Conservation (phyloP, 2,113 vertebrate genomes). For the Triplophysa siluroides region DNA sequence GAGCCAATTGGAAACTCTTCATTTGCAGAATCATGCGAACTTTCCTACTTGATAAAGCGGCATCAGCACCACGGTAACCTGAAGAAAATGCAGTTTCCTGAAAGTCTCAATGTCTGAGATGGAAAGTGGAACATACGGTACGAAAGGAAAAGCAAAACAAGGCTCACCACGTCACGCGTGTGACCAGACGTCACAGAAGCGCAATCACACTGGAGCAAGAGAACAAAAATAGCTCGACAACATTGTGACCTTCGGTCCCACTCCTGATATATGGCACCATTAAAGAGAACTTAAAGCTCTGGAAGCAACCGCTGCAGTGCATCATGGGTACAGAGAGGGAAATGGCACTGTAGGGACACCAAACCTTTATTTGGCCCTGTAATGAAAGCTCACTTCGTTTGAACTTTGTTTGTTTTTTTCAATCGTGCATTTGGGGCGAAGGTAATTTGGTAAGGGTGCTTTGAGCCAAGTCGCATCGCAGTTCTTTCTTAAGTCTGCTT, state of each 20-base stretch:
- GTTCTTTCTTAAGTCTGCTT: neutral
- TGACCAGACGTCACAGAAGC: neutral
- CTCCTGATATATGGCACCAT: conserved; percentile 57
- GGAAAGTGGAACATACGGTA: neutral
- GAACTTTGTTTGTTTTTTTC: neutral
- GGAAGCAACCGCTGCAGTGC: conserved; percentile 52
- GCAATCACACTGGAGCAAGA: neutral
- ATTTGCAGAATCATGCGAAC: neutral
- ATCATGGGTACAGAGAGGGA: conserved; percentile 29
- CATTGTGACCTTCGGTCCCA: conserved; percentile 15
- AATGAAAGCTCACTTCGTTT: neutral
- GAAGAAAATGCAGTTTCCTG: conserved; percentile 26
- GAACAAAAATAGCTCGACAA: conserved; percentile 12
- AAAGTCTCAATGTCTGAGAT: conserved; percentile 29
- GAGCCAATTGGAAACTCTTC: conserved; percentile 22
- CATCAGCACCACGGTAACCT: conserved; percentile 3
- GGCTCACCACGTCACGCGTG: neutral
- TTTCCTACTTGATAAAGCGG: neutral
- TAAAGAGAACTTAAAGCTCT: conserved; percentile 49
- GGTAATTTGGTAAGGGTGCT: conserved; percentile 30
- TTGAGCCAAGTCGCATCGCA: conserved; percentile 7
- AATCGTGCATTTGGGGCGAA: conserved; percentile 10
- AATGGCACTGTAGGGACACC: conserved; percentile 42
- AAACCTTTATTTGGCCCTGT: conserved; percentile 47
- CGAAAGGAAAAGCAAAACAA: neutral